These are phyloP conservation scores for Lepus americanus DNA, from an alignment of 2,113 vertebrate genomes.

Conservation along the genomic window DNA sequence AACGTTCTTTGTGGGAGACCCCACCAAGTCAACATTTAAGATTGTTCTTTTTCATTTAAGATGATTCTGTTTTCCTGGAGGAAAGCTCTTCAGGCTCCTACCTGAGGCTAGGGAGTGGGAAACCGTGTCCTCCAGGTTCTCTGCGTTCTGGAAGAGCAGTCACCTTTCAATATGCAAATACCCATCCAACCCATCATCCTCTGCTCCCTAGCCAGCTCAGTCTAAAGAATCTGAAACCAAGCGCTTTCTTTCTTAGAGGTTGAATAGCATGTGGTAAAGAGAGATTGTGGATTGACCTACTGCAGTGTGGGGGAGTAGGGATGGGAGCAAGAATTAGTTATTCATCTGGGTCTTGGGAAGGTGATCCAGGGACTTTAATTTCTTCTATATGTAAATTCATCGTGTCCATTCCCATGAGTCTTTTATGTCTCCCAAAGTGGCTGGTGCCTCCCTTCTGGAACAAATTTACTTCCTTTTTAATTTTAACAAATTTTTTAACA, in stretches of 20 bases:
- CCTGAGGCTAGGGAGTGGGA: neutral
- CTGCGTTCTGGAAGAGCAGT: neutral
- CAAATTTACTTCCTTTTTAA: neutral
- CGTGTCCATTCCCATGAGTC: neutral
- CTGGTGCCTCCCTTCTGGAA: neutral
- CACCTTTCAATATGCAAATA: neutral
- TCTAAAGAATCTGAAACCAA: neutral
- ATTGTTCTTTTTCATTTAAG: neutral
- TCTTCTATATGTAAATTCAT: neutral
- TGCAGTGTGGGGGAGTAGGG: accelerated
- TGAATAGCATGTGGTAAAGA: neutral
- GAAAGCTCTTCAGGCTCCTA: neutral
- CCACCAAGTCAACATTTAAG: neutral
- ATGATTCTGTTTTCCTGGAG: neutral
- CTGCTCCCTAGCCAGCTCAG: neutral
- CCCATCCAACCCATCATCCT: neutral
- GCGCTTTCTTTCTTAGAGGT: too few relatives aligned
- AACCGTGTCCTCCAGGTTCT: neutral
- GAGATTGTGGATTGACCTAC: neutral
- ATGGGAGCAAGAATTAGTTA: neutral
- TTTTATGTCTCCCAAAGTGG: neutral
- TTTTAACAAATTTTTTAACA: too few relatives aligned
- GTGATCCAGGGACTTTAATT: neutral
- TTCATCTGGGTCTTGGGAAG: accelerated
- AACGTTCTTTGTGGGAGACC: neutral